A percentile compares a stretch with the other conserved stretches of the same genome.
Conservation (phyloP, 2,113 vertebrate species). For the Typhlomys cinereus region DNA sequence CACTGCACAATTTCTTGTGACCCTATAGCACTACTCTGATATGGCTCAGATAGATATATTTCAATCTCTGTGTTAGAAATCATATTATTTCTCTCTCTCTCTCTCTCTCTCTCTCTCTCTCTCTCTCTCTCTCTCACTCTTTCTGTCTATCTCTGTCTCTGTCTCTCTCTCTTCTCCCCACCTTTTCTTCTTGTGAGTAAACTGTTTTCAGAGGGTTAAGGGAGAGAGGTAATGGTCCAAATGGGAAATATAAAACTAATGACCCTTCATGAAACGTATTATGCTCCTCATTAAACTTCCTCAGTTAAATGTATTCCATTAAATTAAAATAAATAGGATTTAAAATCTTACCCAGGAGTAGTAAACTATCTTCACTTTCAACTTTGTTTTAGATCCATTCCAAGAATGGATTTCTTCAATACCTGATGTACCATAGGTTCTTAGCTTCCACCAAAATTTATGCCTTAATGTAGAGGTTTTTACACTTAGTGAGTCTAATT, state of each 20-base stretch:
- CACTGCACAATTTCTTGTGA: slow-evolving; percentile 85
- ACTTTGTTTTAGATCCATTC: slow-evolving; percentile 34
- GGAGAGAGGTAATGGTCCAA: slow-evolving; percentile 68
- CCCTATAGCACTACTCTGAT: slow-evolving; percentile 80
- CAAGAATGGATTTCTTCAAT: not conserved
- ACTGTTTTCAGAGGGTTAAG: slow-evolving; percentile 70
- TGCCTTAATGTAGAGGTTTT: not conserved
- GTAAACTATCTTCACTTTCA: slow-evolving; percentile 53
- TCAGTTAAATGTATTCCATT: slow-evolving; percentile 74
- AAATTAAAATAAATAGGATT: slow-evolving; percentile 78
- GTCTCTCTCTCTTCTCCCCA: not conserved
- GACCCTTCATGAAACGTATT: slow-evolving; percentile 72
- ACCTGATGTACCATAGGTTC: not conserved
- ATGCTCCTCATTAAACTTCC: slow-evolving; percentile 74
- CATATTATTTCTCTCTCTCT: not conserved
- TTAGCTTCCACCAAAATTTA: not conserved
- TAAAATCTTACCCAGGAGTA: slow-evolving; percentile 67
- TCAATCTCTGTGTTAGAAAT: slow-evolving; percentile 59
- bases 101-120: too few species aligned
- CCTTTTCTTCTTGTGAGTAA: slow-evolving; percentile 64
- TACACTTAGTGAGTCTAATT: not conserved
- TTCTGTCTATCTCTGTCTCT: too few species aligned
- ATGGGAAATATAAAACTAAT: slow-evolving; percentile 70
- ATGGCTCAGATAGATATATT: slow-evolving; percentile 58
- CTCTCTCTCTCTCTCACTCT: too few species aligned